Evolutionary conservation across 1,140 invertebrate species (phyloP).

Genomic region (Phenacoccus solenopsis): DNA sequence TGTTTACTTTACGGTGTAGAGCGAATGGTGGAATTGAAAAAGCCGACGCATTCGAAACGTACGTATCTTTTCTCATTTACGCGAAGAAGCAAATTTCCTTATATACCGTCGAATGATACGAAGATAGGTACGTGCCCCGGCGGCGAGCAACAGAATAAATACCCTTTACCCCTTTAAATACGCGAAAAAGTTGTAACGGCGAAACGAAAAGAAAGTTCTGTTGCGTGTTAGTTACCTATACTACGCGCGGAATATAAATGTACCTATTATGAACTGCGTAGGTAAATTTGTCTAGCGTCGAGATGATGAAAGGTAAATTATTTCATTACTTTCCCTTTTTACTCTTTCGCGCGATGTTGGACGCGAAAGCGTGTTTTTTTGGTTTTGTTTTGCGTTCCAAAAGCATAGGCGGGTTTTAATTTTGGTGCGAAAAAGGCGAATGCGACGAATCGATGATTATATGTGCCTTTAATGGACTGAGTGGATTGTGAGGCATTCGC

Average conservation of each 20-base stretch:
- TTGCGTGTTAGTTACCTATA: constrained; percentile 16
- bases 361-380: not conserved
- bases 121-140: not conserved
- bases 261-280: constrained; percentile 5
- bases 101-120: not conserved
- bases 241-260: constrained; percentile 10
- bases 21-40: too few relatives aligned
- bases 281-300: not conserved
- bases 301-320: not conserved
- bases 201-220: constrained; percentile 9
- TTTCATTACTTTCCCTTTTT: not conserved
- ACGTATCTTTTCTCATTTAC: constrained; percentile 10
- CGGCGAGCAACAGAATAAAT: not conserved
- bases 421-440: too few relatives aligned
- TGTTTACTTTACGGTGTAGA: too few relatives aligned
- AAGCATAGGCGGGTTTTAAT: not conserved
- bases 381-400: too few relatives aligned
- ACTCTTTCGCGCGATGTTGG: not conserved
- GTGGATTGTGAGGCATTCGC: too few relatives aligned
- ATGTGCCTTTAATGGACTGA: too few relatives aligned
- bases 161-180: constrained; percentile 1
- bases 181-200: not conserved
- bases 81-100: constrained; percentile 9
- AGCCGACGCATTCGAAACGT: too few relatives aligned
- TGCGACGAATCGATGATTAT: too few relatives aligned